Evolutionary conservation across 2,888 invertebrate genomes (phyloP).

Genomic region (Drosophila prostipennis): DNA sequence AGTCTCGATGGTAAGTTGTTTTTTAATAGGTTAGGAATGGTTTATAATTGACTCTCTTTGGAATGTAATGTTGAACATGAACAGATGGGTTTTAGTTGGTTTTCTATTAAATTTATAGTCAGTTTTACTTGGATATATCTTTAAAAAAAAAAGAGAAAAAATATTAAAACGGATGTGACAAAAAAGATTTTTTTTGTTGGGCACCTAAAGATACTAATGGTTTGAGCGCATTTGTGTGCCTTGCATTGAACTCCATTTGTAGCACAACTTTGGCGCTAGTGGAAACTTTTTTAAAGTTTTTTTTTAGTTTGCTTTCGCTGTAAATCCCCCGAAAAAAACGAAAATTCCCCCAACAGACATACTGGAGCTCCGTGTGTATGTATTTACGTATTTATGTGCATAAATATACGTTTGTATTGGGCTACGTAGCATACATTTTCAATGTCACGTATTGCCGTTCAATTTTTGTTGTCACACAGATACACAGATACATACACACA

Average conservation of each 20-base stretch:
- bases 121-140: no score
- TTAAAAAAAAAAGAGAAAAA: no score
- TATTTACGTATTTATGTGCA: not conserved
- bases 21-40: not conserved
- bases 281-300: constrained; percentile 1
- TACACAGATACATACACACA: not conserved
- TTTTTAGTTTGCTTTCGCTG: not conserved
- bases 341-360: constrained; percentile 1
- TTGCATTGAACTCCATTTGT: constrained; percentile 9
- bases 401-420: constrained; percentile 11
- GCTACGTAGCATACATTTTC: constrained; percentile 48
- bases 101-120: no score
- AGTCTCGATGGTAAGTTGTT: not conserved
- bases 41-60: no score
- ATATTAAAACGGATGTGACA: no score
- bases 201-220: not conserved
- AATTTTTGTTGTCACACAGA: constrained; percentile 33
- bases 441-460: constrained; percentile 48
- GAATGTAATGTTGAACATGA: no score
- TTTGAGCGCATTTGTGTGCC: not conserved
- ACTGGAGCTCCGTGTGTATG: not conserved
- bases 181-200: no score
- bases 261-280: constrained; percentile 1
- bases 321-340: not conserved
- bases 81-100: no score